Conservation (phyloP, 1,140 invertebrate species). For the Thaumatotibia leucotreta region DNA sequence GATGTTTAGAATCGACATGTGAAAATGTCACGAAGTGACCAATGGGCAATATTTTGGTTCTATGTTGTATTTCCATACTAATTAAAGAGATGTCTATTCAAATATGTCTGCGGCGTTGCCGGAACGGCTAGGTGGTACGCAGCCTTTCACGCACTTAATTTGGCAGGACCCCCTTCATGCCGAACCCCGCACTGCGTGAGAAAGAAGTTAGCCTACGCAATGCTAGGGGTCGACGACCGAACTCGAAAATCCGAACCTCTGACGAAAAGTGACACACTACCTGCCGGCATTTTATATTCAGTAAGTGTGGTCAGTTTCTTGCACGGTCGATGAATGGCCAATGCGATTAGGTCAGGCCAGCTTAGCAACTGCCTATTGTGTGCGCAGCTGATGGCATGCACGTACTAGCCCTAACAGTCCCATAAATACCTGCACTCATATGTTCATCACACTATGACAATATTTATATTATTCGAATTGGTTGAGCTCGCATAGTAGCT, state of each 20-base stretch:
- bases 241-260: conserved; percentile 72
- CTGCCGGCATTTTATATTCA: conserved; percentile 68
- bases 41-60: too few relatives aligned
- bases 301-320: conserved; percentile 69
- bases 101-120: conserved; percentile 20
- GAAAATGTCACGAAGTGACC: too few relatives aligned
- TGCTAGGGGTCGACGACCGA: conserved; percentile 69
- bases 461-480: neutral
- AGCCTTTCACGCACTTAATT: conserved; percentile 74
- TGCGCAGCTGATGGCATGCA: conserved; percentile 17
- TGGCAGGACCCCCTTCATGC: conserved; percentile 67
- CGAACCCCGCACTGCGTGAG: conserved; percentile 59
- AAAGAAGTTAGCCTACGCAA: conserved; percentile 76
- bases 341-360: conserved; percentile 56
- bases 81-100: neutral
- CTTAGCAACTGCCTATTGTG: conserved; percentile 43
- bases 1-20: too few relatives aligned
- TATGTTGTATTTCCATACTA: too few relatives aligned
- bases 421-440: neutral
- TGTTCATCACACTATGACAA: neutral
- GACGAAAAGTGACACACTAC: conserved; percentile 73
- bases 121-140: conserved; percentile 41
- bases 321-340: conserved; percentile 55
- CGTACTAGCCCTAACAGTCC: conserved; percentile 15
- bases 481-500: neutral